Evolutionary conservation across 2,888 invertebrate genomes (phyloP).

Genomic region (Drosophila lacicola): DNA sequence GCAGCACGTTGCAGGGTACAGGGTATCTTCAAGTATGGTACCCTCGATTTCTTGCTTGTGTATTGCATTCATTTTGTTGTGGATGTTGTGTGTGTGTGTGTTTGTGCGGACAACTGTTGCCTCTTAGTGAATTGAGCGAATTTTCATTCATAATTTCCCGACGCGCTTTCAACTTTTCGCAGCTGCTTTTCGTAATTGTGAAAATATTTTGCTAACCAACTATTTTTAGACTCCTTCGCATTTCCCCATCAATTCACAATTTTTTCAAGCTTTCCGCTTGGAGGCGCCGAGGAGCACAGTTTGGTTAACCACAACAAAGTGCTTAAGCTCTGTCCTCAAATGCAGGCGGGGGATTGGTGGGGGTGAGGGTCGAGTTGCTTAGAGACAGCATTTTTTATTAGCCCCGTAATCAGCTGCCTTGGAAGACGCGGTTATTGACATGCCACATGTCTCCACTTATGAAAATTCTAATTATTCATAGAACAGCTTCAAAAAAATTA

Average conservation of each 20-base stretch:
- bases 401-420: conserved; percentile 2
- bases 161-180: conserved; percentile 2
- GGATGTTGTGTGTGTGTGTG: no score
- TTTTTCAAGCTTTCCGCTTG: conserved; percentile 5
- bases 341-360: no score
- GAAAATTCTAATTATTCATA: not conserved
- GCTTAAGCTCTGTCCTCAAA: conserved; percentile 1
- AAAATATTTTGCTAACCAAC: conserved; percentile 15
- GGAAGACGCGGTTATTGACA: not conserved
- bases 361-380: not conserved
- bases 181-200: conserved; percentile 16
- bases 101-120: conserved; percentile 48
- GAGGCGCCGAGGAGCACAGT: not conserved
- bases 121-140: conserved; percentile 21
- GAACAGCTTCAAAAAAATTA: not conserved
- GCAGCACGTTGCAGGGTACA: no score
- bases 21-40: no score
- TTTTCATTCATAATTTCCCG: conserved; percentile 46
- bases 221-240: conserved; percentile 1
- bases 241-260: not conserved
- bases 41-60: no score
- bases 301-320: conserved; percentile 34
- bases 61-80: no score
- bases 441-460: not conserved
- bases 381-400: not conserved